Base-by-base conservation (phyloP, 1,140 invertebrate genomes). In the Drosophila persimilis region DNA sequence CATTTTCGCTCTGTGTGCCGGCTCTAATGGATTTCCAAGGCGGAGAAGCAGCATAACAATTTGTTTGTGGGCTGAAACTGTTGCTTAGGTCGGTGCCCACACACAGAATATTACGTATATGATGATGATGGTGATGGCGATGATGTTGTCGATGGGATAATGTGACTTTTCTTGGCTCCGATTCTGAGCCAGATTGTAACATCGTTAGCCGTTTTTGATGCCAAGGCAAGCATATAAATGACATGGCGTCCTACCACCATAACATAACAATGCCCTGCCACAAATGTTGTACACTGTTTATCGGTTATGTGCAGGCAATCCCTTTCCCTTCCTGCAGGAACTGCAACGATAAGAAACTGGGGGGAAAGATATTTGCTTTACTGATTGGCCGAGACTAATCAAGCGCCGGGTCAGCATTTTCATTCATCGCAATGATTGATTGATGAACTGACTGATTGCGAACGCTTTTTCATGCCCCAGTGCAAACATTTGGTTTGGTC, bases 301-400 rank as follows among this genome's bases (percentile, higher is more conserved):
- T 48, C 63, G 63, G 24, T 17, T 57, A 51, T 11, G 54, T 52
- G 22, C 11, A 45, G 17, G 39, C 60, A 70, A 46, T 53, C 15
- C 35, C 31, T 52, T 15, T 24, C 24, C 4, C 24, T 26, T 26
- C 24, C 24, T 5, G 4, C 5, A 26, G 24, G 20, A 20, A 41
- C 6, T 39, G 48, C 41, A 41, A 9, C 15, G 15, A 31, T 48
- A 17, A 52, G 39, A 20, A 24, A 22, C 4, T 76, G 67, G 48
- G 76, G 72, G 60, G 54, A 50, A 53, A 77, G 66, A 60, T 81
- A 75, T 80, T 80, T 80, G 78, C 62, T 59, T 35, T 67, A 55
- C 65, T 83, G 72, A 80, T 83, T 80, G 80, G 57, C 31, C 46
- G 55, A 58, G 70, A 55, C 70, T 73, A 73, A 73, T 73, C 60